phyloP scores from a whole-genome alignment of 1,140 invertebrate genomes.

The Saccostrea glomerata region DNA sequence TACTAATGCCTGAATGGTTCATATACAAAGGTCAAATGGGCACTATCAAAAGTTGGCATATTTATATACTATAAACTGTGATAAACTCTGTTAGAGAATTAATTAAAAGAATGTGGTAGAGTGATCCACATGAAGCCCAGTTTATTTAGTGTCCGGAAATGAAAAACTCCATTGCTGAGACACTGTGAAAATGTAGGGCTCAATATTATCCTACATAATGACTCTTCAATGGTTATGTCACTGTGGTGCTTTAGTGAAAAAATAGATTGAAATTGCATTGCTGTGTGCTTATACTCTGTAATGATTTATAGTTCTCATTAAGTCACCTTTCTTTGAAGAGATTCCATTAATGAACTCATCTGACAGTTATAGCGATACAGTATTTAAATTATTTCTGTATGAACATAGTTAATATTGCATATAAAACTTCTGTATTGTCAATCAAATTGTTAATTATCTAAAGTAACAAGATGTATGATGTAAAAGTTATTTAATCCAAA shows the following conservation, averaged over 20 bases:
- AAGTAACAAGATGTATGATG: background rate
- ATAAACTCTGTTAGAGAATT: background rate
- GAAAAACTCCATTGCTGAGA: background rate
- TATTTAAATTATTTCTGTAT: background rate
- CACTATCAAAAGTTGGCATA: slow-evolving; percentile 28
- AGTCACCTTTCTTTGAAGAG: background rate
- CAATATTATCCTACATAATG: background rate
- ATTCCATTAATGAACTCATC: background rate
- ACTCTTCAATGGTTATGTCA: background rate
- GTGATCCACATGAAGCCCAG: background rate
- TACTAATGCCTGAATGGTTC: background rate
- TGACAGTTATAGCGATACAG: background rate
- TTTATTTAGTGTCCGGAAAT: slow-evolving; percentile 23
- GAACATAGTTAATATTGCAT: background rate
- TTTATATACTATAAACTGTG: slow-evolving; percentile 14
- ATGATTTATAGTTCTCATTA: background rate
- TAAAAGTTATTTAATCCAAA: too few relatives aligned
- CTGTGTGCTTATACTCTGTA: too few relatives aligned
- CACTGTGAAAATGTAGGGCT: background rate
- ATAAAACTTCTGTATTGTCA: background rate
- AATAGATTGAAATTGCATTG: background rate
- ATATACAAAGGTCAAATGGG: slow-evolving; percentile 12
- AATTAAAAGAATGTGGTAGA: background rate
- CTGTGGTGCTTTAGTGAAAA: background rate
- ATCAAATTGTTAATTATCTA: slow-evolving; percentile 6